A percentile compares a stretch with the other conserved stretches of the same genome.
These are phyloP conservation scores for Amphiduros pacificus DNA, from an alignment of 2,888 invertebrate genomes.

Conservation along the genomic window DNA sequence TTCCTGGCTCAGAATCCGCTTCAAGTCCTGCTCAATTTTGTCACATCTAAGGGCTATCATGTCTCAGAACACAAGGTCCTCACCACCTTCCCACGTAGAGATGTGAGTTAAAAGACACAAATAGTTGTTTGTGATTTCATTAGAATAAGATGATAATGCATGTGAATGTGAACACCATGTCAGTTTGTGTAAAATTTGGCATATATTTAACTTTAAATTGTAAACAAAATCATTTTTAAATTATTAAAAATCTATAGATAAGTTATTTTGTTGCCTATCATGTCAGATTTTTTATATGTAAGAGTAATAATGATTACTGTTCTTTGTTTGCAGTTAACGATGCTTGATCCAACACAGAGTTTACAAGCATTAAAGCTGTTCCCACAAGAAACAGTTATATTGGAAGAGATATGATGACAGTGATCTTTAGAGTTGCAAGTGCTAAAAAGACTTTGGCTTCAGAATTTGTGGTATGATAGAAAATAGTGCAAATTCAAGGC, in stretches of 20 bases:
- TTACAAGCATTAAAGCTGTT: slow-evolving; percentile 82
- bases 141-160: slow-evolving; percentile 3
- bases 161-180: too few relatives aligned
- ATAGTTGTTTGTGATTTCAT: too few relatives aligned
- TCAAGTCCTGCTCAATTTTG: slow-evolving; percentile 80
- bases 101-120: slow-evolving; percentile 71
- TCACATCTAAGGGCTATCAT: slow-evolving; percentile 86
- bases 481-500: too few relatives aligned
- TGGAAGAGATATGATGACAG: slow-evolving; percentile 76
- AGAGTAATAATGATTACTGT: slow-evolving; percentile 27
- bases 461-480: too few relatives aligned
- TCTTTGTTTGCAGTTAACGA: slow-evolving; percentile 71
- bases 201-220: too few relatives aligned
- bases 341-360: slow-evolving; percentile 74
- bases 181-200: too few relatives aligned
- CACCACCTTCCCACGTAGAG: slow-evolving; percentile 91
- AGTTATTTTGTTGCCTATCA: neutral
- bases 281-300: neutral
- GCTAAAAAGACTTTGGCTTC: too few relatives aligned
- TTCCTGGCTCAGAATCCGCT: slow-evolving; percentile 67
- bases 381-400: slow-evolving; percentile 91
- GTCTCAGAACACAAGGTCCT: slow-evolving; percentile 87
- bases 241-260: too few relatives aligned
- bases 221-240: too few relatives aligned
- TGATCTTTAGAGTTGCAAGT: too few relatives aligned